phyloP scores from a whole-genome alignment of 2,113 vertebrate species.

The Ailurus styani region DNA sequence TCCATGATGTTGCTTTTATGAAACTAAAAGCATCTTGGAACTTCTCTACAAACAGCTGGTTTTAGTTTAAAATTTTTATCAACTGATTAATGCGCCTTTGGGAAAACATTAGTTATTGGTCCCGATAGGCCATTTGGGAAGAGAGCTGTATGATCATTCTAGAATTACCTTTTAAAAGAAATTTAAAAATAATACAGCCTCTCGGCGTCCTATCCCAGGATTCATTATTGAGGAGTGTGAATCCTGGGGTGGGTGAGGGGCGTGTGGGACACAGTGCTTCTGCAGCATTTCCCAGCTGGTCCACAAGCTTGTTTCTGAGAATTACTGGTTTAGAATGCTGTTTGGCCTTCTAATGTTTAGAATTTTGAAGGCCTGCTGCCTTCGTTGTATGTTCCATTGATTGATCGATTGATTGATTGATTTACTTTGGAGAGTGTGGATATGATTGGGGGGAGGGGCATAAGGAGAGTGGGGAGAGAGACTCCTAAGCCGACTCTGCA shows the following conservation, averaged over 20 bases:
- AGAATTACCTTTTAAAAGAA: constrained; percentile 14
- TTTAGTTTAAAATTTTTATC: background rate
- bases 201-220: background rate
- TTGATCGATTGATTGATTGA: background rate
- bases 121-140: background rate
- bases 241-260: background rate
- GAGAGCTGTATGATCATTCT: background rate
- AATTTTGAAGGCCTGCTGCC: background rate
- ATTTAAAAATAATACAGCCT: background rate
- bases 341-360: background rate
- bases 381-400: background rate
- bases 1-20: background rate
- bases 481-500: background rate
- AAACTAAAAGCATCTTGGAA: constrained; percentile 5
- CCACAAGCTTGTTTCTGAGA: background rate
- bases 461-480: background rate
- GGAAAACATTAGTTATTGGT: background rate
- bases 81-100: background rate
- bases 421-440: background rate
- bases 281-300: background rate
- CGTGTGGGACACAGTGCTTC: background rate
- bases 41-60: background rate
- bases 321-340: background rate
- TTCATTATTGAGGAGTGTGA: background rate
- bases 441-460: background rate